Evolutionary conservation across 2,797 vertebrate genomes (phyloP), one percentile per base, ranked within the genome.

Genomic region (Myiotriccus ornatus): DNA sequence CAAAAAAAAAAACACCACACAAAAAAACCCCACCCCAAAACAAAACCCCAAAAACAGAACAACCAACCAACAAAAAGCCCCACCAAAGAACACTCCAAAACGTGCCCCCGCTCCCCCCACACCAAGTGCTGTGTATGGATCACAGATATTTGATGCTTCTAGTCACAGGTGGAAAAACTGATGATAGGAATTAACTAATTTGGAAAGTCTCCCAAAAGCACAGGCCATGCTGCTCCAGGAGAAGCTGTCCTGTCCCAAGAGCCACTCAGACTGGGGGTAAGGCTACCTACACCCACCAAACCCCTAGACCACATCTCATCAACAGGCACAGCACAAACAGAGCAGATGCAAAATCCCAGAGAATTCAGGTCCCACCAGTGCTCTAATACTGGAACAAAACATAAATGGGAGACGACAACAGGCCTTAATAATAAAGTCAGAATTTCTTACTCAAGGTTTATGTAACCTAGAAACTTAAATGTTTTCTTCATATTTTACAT

Each of bases 231-330:
- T 28, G 20, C 41, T 14, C 5, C 46, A 6, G 28, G 21, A 73
- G 25, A 30, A 44, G 46, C 64, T 25, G 55, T 16, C 34, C 44
- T 3, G 3, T 7, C 43, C 30, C 6, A 2, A 20, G 34, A 55
- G 55, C 49, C 14, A 2, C 53, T 28, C 0, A 0, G 4, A 11
- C 16, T 3, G 18, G 10, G 11, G 25, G 14, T 22, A 32, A 46
- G 59, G 65, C 73, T 35, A 32, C 47, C 34, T 3, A 8, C 14
- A 3, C 55, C n/a, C 7, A 12, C 3, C 65, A 7, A 0, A 0
- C 39, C 7, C 20, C 41, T 0, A 12, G 3, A 10, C 9, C 53
- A 10, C 46, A 15, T 2, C 64, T 43, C 73, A 27, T 4, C 41
- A 23, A 7, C 8, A 3, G 17, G 46, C 19, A 57, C 44, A 7